phyloP scores from a whole-genome alignment of 1,140 invertebrate genomes.

The Scaptomyza graminum region DNA sequence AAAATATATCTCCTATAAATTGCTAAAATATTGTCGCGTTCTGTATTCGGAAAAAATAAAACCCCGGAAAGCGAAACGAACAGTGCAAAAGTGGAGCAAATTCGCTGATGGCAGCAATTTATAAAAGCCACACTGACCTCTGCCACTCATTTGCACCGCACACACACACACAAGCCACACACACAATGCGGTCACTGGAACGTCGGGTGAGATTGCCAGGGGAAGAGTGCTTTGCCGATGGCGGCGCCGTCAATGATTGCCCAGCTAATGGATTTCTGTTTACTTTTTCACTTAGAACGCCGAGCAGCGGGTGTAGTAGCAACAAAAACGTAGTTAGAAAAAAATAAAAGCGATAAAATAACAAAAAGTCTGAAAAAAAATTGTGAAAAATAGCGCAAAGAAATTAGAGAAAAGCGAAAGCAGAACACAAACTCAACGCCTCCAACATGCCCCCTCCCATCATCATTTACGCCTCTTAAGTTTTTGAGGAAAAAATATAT shows the following conservation, averaged over 20 bases:
- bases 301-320: conserved; percentile 37
- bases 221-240: conserved; percentile 49
- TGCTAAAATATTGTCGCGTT: conserved; percentile 41
- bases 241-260: conserved; percentile 80
- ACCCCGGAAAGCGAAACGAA: conserved; percentile 36
- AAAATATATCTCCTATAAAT: conserved; percentile 6
- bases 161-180: background rate
- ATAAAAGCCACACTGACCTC: conserved; percentile 69
- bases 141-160: conserved; percentile 28
- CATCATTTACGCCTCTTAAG: background rate
- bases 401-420: conserved; percentile 81
- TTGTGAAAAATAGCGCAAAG: conserved; percentile 76
- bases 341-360: background rate
- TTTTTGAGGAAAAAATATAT: conserved; percentile 17
- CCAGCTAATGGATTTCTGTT: conserved; percentile 83
- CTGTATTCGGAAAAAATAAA: background rate
- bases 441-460: background rate
- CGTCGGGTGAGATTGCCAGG: background rate
- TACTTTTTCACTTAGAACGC: conserved; percentile 80
- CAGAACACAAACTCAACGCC: conserved; percentile 55
- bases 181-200: conserved; percentile 1
- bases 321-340: conserved; percentile 17
- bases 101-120: conserved; percentile 77
- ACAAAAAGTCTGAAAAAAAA: conserved; percentile 37
- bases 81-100: conserved; percentile 68